Conservation (phyloP, 37 sponge, comb jelly and placozoan species). For the Agelas oroides region DNA sequence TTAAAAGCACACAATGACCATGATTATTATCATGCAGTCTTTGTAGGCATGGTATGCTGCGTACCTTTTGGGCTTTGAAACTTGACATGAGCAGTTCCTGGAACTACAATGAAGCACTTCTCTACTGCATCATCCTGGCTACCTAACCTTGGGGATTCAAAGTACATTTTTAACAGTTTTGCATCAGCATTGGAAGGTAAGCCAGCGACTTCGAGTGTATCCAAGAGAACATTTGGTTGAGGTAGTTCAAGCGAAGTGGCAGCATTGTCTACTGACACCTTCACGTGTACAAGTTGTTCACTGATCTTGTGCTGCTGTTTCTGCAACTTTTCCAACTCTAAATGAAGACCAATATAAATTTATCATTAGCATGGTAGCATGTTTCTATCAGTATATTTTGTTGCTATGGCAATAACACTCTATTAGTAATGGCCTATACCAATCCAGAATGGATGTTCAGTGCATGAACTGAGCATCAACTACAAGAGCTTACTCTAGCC, state of each 20-base stretch:
- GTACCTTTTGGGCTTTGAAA: constrained; percentile 24
- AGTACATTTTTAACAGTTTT: constrained; percentile 24
- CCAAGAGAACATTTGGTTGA: background rate
- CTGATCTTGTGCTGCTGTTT: background rate
- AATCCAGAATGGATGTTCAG: no score
- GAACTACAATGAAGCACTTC: background rate
- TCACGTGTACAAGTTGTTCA: background rate
- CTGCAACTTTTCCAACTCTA: background rate
- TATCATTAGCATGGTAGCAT: background rate
- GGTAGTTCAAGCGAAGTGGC: no score
- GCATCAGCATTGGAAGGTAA: background rate
- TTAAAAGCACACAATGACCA: no score
- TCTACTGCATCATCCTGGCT: constrained; percentile 8
- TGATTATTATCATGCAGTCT: no score
- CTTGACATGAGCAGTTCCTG: constrained; percentile 14
- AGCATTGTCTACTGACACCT: background rate
- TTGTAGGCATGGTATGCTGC: no score
- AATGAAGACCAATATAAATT: background rate
- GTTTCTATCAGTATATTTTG: no score
- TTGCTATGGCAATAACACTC: no score
- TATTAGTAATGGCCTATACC: no score
- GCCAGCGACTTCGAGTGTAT: constrained; percentile 19
- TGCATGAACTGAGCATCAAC: no score
- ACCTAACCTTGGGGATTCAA: constrained; percentile 31
- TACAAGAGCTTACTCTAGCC: no score